Conservation (phyloP, 2,797 vertebrate species). For the Nyctalus aviator region DNA sequence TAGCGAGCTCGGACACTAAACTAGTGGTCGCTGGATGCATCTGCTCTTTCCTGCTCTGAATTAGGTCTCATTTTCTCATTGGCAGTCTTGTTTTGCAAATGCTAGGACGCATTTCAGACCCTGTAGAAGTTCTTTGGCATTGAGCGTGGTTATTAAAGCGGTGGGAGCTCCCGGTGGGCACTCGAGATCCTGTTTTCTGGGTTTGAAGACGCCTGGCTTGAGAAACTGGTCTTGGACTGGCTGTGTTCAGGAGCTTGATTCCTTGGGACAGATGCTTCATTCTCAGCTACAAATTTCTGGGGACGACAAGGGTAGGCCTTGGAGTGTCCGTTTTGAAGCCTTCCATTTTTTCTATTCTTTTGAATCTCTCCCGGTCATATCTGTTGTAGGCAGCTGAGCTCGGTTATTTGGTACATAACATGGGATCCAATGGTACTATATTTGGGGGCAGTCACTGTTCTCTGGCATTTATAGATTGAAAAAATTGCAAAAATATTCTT, state of each 20-base stretch:
- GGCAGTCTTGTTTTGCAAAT: constrained; percentile 93
- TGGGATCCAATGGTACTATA: constrained; percentile 92
- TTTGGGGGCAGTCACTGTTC: constrained; percentile 94
- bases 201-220: not conserved
- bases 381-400: constrained; percentile 96
- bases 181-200: constrained; percentile 81
- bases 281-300: not conserved
- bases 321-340: not conserved
- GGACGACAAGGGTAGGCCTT: accelerated
- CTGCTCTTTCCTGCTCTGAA: constrained; percentile 94
- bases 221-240: not conserved
- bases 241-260: not conserved
- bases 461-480: constrained; percentile 95
- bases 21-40: constrained; percentile 91
- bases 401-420: constrained; percentile 94
- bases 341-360: constrained; percentile 94
- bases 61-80: constrained; percentile 94
- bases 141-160: constrained; percentile 91
- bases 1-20: constrained; percentile 93
- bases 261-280: accelerated
- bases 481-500: constrained; percentile 97
- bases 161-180: constrained; percentile 89
- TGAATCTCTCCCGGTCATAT: constrained; percentile 97
- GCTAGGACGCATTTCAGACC: constrained; percentile 92
- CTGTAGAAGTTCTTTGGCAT: constrained; percentile 91